Evolutionary conservation across 1,140 invertebrate genomes (phyloP).

Genomic region (Lordiphosa stackelbergi): DNA sequence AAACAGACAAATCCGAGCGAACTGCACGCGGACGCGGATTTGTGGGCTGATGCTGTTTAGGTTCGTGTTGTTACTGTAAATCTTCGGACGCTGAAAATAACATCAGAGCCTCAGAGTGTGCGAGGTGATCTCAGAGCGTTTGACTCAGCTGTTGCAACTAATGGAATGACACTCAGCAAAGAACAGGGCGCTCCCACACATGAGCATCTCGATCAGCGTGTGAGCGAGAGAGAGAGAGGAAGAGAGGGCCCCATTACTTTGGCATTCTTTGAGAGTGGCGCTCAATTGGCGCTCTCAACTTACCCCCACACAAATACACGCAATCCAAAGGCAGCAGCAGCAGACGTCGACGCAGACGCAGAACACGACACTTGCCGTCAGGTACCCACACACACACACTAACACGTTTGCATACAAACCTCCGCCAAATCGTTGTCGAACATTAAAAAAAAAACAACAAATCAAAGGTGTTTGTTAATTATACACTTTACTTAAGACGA

Average conservation of each 20-base stretch:
- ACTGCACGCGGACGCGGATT: conserved; percentile 53
- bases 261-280: conserved; percentile 52
- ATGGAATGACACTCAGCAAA: conserved; percentile 53
- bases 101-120: conserved; percentile 47
- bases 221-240: conserved; percentile 15
- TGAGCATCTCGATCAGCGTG: conserved; percentile 17
- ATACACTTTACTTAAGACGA: conserved; percentile 34
- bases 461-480: conserved; percentile 67
- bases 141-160: conserved; percentile 44
- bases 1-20: conserved; percentile 32
- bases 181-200: conserved; percentile 69
- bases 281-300: conserved; percentile 18
- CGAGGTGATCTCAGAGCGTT: conserved; percentile 65
- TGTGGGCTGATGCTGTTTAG: conserved; percentile 50
- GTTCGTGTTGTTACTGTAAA: conserved; percentile 71
- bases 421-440: conserved; percentile 44
- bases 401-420: conserved; percentile 14
- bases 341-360: conserved; percentile 30
- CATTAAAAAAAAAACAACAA: conserved; percentile 49
- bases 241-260: conserved; percentile 52
- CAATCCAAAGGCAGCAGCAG: conserved; percentile 8
- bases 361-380: conserved; percentile 61
- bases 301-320: conserved; percentile 60
- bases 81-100: conserved; percentile 67
- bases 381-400: conserved; percentile 56